Conservation (phyloP, 2,113 vertebrate genomes). For the Paralichthys olivaceus region DNA sequence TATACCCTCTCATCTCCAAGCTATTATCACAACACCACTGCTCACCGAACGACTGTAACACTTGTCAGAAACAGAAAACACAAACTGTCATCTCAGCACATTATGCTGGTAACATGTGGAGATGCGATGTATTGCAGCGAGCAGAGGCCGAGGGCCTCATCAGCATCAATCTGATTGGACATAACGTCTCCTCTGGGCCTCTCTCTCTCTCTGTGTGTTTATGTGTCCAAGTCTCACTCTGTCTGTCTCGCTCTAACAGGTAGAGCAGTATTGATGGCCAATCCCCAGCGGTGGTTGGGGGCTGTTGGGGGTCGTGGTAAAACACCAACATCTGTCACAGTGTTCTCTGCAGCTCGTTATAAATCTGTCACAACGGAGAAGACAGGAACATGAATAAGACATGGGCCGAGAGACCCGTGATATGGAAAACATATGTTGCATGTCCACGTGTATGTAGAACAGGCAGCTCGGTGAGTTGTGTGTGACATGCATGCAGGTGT, state of each 20-base stretch:
- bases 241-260: conserved; percentile 52
- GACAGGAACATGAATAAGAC: conserved; percentile 69
- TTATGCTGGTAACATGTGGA: conserved; percentile 38
- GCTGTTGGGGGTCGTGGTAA: conserved; percentile 66
- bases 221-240: conserved; percentile 28
- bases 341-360: conserved; percentile 64
- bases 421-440: conserved; percentile 46
- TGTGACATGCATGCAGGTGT: conserved; percentile 30
- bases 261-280: conserved; percentile 72
- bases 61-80: conserved; percentile 8
- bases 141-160: conserved; percentile 59
- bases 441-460: conserved; percentile 40
- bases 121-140: conserved; percentile 40
- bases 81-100: conserved; percentile 56
- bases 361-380: conserved; percentile 64
- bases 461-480: conserved; percentile 27
- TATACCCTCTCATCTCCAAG: conserved; percentile 13
- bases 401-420: conserved; percentile 41
- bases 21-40: conserved; percentile 12
- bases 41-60: conserved; percentile 22
- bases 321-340: conserved; percentile 77
- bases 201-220: not conserved
- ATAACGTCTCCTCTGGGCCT: conserved; percentile 47
- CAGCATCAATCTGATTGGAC: conserved; percentile 72
- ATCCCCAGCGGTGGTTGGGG: conserved; percentile 62